These are phyloP conservation scores for Mellilla xanthometata DNA, from an alignment of 2,888 invertebrate species.

Conservation along the genomic window DNA sequence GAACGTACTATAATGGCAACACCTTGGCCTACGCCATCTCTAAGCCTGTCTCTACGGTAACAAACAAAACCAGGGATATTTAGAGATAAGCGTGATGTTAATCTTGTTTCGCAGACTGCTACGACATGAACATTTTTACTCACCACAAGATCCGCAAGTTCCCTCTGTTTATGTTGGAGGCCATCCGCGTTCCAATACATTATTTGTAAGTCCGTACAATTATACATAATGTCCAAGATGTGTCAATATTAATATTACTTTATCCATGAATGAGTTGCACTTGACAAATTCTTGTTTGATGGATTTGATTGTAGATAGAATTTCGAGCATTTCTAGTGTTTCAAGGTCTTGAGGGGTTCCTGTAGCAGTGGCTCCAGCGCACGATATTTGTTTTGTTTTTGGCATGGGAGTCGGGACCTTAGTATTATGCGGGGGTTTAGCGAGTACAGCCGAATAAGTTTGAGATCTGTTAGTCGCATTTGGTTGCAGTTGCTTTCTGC, in stretches of 20 bases:
- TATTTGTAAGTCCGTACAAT: background rate
- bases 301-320: conserved; percentile 1
- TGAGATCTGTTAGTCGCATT: too few relatives aligned
- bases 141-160: background rate
- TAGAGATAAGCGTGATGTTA: background rate
- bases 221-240: background rate
- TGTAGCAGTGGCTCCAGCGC: background rate
- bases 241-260: background rate
- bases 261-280: conserved; percentile 2
- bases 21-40: background rate
- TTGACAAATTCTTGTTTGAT: conserved; percentile 4
- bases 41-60: background rate
- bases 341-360: background rate
- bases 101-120: background rate
- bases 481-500: background rate
- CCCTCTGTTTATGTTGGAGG: background rate
- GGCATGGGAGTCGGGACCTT: background rate
- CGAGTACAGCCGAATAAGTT: background rate
- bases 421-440: background rate
- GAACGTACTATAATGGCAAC: background rate
- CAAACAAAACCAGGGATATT: background rate
- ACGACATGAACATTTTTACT: background rate
- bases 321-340: conserved; percentile 1
- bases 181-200: background rate
- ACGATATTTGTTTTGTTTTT: background rate